Base-by-base conservation (phyloP, 1,140 invertebrate species). In the Brachionus koreanus region DNA sequence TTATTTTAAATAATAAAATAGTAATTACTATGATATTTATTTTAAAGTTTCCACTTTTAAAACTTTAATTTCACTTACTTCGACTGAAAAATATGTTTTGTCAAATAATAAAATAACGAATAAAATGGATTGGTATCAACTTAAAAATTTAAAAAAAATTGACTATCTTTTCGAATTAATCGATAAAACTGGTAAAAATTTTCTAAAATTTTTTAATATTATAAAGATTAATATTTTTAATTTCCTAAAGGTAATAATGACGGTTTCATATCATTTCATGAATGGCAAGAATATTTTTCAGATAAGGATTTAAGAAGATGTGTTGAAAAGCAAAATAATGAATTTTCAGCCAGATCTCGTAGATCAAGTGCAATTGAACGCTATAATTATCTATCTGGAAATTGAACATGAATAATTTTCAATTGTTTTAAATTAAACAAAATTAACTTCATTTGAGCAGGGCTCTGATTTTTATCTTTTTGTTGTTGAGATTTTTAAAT, bases 381-480 rank as follows among this genome's bases (percentile, higher is more conserved):
- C 19, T 16, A 23, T 9, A 57, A 57, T 25, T 57, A 57, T 9
- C 9, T 7, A 10, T 57, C 6, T 0, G 2, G 19, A 57, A 57
- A 23, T 57, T 57, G 49, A 57, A 25, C 19, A 13, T 16, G 19
- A n/a, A n/a, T 52, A 57, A 23, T 25, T n/a, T 2, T 25, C 6
- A 57, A 57, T 57, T n/a, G 49, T 16, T 57, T 25, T 7, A 57
- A 57, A 19, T 57, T 57, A 57, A 57, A 57, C 19, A 23, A 57
- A 57, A 19, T 57, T 57, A 57, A 57, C 0, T 19, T 19, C 1
- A 42, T 6, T 6, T 10, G 49, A 57, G 49, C 49, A 57, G 49
- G 49, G 49, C 49, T 57, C 67, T 69, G 19, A 9, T 69, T 37
- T 39, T 69, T 69, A 69, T 37, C 49, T 69, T 69, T 25, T 69